Base-by-base conservation (phyloP, 2,888 invertebrate genomes). In the Drosophila ustulata region DNA sequence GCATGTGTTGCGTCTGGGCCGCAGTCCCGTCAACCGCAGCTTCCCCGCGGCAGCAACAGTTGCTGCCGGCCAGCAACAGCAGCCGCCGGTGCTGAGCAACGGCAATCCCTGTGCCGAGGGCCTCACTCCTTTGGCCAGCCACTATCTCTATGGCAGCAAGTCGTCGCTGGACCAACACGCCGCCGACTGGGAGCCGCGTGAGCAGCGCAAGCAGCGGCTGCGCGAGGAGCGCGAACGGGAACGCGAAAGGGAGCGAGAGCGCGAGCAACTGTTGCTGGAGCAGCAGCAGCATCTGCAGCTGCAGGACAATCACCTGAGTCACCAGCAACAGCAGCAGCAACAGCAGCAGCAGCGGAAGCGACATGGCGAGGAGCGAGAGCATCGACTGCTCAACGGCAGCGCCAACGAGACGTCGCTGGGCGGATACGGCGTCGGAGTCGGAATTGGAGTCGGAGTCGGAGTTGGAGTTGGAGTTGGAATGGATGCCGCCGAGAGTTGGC, bases 401-500 rank as follows among this genome's bases (percentile, higher is more conserved):
- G 49, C 55, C 49, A 76, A 58, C 62, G 76, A 79, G 41, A 39
- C 67, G n/a, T 9, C 66, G 6, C 25, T 67, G 23, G 57, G 43
- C 6, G 30, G 43, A n/a, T 80, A 78, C 25, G 75, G 57, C 37
- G 34, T 43, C 3, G 30, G 18, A 18, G 18, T 18, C 2, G 18
- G 18, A 18, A 1, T 18, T 1, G 18, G 18, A 18, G 18, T 18
- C 18, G 18, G 18, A 18, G 2, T 1, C 18, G 18, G 18, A 18
- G 18, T 18, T 0, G 18, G 18, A 18, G 2, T 1, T 1, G 18
- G 18, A 18, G 18, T 18, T 0, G 18, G 18, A 18, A 18, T 43
- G 4, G 82, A 86, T 39, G 52, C 66, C 11, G 96, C 95, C 75
- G 97, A 97, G 86, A 95, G 95, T 88, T 96, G 96, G 96, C 95